These are phyloP conservation scores for Ashinkailepas kermadecensis DNA, from an alignment of 2,888 invertebrate genomes.

Conservation along the genomic window DNA sequence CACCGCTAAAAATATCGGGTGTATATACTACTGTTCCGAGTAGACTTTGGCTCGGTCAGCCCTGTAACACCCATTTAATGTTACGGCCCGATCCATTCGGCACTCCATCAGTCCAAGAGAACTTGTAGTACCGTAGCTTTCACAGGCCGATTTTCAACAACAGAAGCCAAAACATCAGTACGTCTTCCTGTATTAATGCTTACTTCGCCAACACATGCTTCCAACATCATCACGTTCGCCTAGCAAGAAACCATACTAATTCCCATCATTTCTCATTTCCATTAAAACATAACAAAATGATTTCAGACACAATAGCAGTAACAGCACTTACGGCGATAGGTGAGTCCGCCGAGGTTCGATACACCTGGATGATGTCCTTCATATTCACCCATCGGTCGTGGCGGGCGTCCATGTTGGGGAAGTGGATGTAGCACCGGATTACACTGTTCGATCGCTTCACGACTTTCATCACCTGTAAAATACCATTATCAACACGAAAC, in stretches of 20 bases:
- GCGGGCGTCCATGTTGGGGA: not conserved
- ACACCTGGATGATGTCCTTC: constrained; percentile 1
- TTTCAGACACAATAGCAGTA: too few species aligned
- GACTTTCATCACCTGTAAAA: constrained; percentile 7
- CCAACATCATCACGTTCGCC: too few species aligned
- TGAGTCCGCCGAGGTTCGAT: not conserved
- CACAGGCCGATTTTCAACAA: not conserved
- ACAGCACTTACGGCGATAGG: too few species aligned
- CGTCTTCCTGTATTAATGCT: too few species aligned
- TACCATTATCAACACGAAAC: too few species aligned
- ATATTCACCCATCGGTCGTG: not conserved
- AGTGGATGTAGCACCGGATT: not conserved
- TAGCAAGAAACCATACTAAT: too few species aligned
- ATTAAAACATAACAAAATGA: too few species aligned
- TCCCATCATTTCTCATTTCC: too few species aligned
- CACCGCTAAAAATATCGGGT: not conserved
- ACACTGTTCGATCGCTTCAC: not conserved
- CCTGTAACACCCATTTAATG: not conserved
- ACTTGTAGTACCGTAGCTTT: not conserved
- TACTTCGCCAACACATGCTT: too few species aligned
- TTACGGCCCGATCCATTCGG: not conserved
- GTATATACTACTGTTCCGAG: constrained; percentile 7
- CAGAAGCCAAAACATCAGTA: too few species aligned
- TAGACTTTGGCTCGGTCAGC: not conserved
- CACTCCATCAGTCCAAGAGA: not conserved